Evolutionary conservation across 2,113 vertebrate species (phyloP).

Genomic region (Pardalotus punctatus): DNA sequence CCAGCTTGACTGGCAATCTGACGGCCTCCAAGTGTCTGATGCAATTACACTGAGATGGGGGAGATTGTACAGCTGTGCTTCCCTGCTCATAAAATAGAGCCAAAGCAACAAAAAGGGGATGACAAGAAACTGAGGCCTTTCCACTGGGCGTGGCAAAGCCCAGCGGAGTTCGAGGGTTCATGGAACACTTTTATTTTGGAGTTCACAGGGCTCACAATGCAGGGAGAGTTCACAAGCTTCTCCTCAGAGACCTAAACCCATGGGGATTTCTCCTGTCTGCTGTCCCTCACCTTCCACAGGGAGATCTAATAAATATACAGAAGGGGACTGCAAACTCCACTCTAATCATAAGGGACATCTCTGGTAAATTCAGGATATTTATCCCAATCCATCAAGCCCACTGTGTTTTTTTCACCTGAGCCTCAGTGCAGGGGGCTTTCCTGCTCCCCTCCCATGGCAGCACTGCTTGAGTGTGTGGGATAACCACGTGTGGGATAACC

Average conservation of each 20-base stretch:
- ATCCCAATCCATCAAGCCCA: neutral
- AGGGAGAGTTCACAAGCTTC: neutral
- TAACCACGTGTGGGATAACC: fast-evolving
- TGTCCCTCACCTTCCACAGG: neutral
- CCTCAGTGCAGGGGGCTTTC: neutral
- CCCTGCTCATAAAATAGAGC: neutral
- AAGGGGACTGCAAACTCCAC: neutral
- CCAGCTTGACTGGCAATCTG: constrained; percentile 45
- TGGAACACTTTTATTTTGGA: neutral
- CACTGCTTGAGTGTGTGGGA: fast-evolving
- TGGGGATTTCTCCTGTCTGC: neutral
- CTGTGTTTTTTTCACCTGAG: neutral
- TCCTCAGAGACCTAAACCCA: neutral
- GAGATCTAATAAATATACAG: neutral
- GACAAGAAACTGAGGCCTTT: neutral
- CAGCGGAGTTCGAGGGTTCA: neutral
- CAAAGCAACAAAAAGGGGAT: neutral
- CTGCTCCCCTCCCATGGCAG: fast-evolving
- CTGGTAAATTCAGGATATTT: neutral
- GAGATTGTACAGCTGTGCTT: constrained; percentile 51
- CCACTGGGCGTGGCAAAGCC: neutral
- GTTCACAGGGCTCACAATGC: neutral
- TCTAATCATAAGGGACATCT: neutral
- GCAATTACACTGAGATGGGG: constrained; percentile 31
- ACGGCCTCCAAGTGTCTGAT: constrained; percentile 39